Evolutionary conservation across 2,888 invertebrate genomes (phyloP), one percentile per base, ranked within the genome.

Genomic region (Margaritifera margaritifera): DNA sequence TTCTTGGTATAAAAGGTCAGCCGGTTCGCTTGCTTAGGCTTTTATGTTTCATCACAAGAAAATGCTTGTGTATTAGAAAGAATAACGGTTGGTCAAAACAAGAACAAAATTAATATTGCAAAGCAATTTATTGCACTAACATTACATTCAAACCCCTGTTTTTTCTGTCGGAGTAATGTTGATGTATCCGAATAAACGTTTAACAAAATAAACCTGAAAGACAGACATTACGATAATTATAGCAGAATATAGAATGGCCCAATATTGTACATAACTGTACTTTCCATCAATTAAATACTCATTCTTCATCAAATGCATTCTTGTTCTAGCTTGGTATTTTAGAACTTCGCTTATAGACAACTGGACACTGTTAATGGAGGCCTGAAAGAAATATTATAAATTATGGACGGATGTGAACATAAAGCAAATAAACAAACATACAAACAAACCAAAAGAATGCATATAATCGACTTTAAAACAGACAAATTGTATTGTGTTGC

Each of bases 241-340:
- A 42, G 94, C 69, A 78, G 97, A 95, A 91, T 97, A 97, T 64
- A 94, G 92, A 4, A 97, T 83, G 0, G 98, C 97, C 95, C 97
- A 97, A 71, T 93, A 93, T 74, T 94, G 92, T n/a, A 98, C 95
- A 71, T 83, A 84, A 8, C 56, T 58, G 60, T 83, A 78, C 68
- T 84, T 86, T 11, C 77, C 77, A 1, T 55, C 68, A 11, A 82
- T 73, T 8, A 83, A 66, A 67, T 85, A 86, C 81, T 80, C 83
- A 75, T 86, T 85, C 54, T 76, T 74, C 2, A 84, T 69, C 19
- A 82, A 78, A 64, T 82, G 73, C 72, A 83, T 80, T 25, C 84
- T 72, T 52, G 78, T 75, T 20, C 74, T 67, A 4, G 83, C 75
- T 66, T 84, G 84, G 62, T 80, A 77, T 6, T 71, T 58, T 52